phyloP scores from a whole-genome alignment of 2,888 invertebrate species.

The Spodoptera exigua region DNA sequence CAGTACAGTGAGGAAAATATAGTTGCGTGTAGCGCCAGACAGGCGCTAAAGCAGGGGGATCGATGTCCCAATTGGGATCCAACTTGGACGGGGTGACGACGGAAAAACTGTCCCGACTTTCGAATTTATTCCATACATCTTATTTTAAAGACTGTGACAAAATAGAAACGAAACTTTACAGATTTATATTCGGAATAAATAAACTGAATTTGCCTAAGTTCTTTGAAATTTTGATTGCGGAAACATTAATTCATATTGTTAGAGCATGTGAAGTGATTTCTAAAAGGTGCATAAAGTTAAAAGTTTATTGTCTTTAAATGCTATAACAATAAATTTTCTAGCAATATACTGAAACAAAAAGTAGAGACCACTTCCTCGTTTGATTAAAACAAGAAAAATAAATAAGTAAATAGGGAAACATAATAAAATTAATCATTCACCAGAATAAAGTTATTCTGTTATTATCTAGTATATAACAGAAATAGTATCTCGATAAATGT shows the following conservation, averaged over 20 bases:
- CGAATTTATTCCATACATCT: conserved; percentile 56
- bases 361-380: conserved; percentile 23
- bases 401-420: conserved; percentile 4
- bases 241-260: conserved; percentile 47
- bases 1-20: conserved; percentile 56
- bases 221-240: conserved; percentile 44
- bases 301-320: conserved; percentile 28
- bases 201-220: conserved; percentile 11
- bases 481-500: conserved; percentile 74
- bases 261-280: conserved; percentile 14
- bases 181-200: conserved; percentile 48
- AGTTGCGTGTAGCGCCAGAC: conserved; percentile 73
- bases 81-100: conserved; percentile 69
- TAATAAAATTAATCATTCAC: conserved; percentile 29
- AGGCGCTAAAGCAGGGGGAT: conserved; percentile 73
- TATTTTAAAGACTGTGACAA: conserved; percentile 46
- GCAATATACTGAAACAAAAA: conserved; percentile 12
- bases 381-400: conserved; percentile 9
- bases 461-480: conserved; percentile 50
- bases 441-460: conserved; percentile 51
- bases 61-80: conserved; percentile 78
- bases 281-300: conserved; percentile 22
- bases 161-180: conserved; percentile 41
- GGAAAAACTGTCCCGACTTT: conserved; percentile 63
- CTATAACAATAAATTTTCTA: conserved; percentile 19